These are phyloP conservation scores for Eublepharis macularius DNA, from an alignment of 2,113 vertebrate genomes.

Conservation along the genomic window DNA sequence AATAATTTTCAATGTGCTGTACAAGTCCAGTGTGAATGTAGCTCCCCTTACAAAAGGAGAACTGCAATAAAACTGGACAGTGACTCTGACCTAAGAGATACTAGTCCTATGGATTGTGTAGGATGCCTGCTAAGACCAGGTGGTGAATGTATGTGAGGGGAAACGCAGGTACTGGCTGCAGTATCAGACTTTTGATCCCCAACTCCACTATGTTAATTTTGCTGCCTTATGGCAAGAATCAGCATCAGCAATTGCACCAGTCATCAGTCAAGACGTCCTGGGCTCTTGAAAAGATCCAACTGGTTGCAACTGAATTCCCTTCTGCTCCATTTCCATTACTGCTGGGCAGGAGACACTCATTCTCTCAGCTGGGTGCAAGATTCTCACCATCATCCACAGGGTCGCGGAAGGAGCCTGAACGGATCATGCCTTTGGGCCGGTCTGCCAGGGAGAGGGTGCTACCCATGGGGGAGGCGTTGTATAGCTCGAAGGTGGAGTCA, in stretches of 20 bases:
- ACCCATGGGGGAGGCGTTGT: slow-evolving; percentile 87
- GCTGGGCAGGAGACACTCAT: background rate
- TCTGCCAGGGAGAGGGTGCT: slow-evolving; percentile 94
- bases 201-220: background rate
- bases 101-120: background rate
- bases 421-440: slow-evolving; percentile 93
- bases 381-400: slow-evolving; percentile 88
- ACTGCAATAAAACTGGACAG: background rate
- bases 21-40: background rate
- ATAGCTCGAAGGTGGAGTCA: slow-evolving; percentile 90
- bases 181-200: background rate
- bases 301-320: background rate
- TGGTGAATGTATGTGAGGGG: background rate
- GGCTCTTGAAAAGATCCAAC: background rate
- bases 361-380: background rate
- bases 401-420: slow-evolving; percentile 95
- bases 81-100: background rate
- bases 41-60: background rate
- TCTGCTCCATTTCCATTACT: background rate
- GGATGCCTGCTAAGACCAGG: background rate
- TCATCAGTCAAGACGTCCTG: background rate
- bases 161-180: background rate
- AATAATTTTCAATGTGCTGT: background rate
- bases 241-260: background rate
- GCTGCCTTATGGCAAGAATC: background rate